Percentiles rank a stretch among this genome's conserved stretches.
Conservation (phyloP, 2,113 vertebrate genomes). For the Nycticorax nycticorax region DNA sequence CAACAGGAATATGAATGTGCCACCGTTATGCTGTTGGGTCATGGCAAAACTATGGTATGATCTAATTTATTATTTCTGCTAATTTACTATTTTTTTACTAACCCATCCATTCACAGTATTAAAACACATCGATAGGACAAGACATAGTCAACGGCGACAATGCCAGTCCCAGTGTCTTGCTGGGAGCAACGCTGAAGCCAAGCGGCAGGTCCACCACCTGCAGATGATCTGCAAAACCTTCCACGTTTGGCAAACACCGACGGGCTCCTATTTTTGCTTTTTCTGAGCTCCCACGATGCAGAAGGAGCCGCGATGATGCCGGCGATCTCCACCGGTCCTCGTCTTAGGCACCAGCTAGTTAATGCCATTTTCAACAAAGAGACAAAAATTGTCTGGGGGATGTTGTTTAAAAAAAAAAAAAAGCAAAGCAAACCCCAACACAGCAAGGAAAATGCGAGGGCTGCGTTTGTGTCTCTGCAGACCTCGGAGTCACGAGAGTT, state of each 20-base stretch:
- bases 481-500: constrained; percentile 48
- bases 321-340: background rate
- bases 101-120: background rate
- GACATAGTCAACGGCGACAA: too few species aligned
- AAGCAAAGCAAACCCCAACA: background rate
- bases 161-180: background rate
- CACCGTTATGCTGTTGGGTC: background rate
- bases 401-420: background rate
- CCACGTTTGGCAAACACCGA: rapidly evolving
- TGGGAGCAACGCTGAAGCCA: background rate
- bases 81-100: background rate
- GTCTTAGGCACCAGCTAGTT: background rate
- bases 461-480: background rate
- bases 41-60: background rate
- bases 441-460: background rate
- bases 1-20: background rate
- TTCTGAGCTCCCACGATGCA: background rate
- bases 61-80: background rate
- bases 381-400: background rate
- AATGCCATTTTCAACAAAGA: background rate
- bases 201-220: background rate
- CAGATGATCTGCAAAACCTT: background rate
- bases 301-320: rapidly evolving
- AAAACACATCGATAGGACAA: rapidly evolving
- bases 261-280: background rate